Conservation (phyloP, 2,113 vertebrate genomes). For the Agapornis roseicollis region DNA sequence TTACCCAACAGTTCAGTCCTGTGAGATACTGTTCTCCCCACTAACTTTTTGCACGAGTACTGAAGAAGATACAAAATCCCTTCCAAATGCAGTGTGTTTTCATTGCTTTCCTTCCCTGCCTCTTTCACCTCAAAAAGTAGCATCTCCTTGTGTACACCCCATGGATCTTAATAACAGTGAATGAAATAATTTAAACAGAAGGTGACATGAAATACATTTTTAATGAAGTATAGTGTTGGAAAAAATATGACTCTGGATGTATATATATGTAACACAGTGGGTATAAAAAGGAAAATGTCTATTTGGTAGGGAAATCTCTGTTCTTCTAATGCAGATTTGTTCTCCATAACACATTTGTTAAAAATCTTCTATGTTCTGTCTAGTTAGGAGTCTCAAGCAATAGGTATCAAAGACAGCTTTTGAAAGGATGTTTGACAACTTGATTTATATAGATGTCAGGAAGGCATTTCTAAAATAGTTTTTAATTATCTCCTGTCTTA, state of each 20-base stretch:
- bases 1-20: background rate
- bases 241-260: background rate
- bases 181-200: background rate
- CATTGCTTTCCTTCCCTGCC: background rate
- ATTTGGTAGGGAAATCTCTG: accelerated
- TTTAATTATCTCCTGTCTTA: background rate
- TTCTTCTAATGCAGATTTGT: background rate
- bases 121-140: background rate
- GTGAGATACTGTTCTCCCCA: background rate
- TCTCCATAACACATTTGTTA: background rate
- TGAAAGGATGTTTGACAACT: background rate
- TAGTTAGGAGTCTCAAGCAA: background rate
- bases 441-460: background rate
- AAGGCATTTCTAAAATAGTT: background rate
- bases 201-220: background rate
- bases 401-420: background rate
- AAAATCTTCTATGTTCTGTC: background rate
- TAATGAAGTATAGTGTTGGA: background rate
- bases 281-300: background rate
- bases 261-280: background rate
- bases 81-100: background rate
- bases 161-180: background rate
- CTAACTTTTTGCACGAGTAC: background rate
- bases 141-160: background rate
- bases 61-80: background rate